A percentile compares a stretch with the other conserved stretches of the same genome.
phyloP scores from a whole-genome alignment of 1,140 invertebrate species.

The Danaus melanippus region DNA sequence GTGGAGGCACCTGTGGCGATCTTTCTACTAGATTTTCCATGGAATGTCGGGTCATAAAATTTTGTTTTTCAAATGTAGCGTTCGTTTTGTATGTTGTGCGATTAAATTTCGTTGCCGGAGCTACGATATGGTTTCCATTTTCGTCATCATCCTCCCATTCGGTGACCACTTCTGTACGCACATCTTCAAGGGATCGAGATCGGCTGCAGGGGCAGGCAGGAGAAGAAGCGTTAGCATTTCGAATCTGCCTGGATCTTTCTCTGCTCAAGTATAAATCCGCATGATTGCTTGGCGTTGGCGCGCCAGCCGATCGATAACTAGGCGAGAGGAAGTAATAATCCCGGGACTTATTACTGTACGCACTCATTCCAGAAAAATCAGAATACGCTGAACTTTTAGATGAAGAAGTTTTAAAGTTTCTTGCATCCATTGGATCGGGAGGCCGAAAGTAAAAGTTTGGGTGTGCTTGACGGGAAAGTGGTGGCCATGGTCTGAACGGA shows the following conservation, averaged over 20 bases:
- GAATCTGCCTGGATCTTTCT: slow-evolving; percentile 63
- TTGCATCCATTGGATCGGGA: slow-evolving; percentile 64
- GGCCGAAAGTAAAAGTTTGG: slow-evolving; percentile 76
- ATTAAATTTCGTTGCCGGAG: slow-evolving; percentile 64
- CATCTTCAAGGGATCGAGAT: slow-evolving; percentile 80
- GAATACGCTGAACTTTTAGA: slow-evolving; percentile 73
- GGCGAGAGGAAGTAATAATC: slow-evolving; percentile 81
- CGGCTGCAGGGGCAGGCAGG: slow-evolving; percentile 74
- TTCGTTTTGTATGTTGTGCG: slow-evolving; percentile 49
- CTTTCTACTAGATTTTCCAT: slow-evolving; percentile 79
- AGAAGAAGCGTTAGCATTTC: slow-evolving; percentile 43
- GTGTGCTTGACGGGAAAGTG: slow-evolving; percentile 73
- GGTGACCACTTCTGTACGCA: slow-evolving; percentile 75
- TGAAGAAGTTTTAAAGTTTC: slow-evolving; percentile 62
- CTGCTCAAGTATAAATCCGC: slow-evolving; percentile 53
- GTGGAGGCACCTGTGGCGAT: slow-evolving; percentile 52
- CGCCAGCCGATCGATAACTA: slow-evolving; percentile 73
- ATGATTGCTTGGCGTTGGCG: slow-evolving; percentile 69
- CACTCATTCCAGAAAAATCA: slow-evolving; percentile 52
- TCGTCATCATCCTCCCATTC: slow-evolving; percentile 77
- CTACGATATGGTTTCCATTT: slow-evolving; percentile 72
- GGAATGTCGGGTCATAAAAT: slow-evolving; percentile 72
- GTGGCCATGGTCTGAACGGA: slow-evolving; percentile 74
- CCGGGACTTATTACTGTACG: slow-evolving; percentile 72
- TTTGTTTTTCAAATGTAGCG: slow-evolving; percentile 53